Evolutionary conservation across 2,113 vertebrate genomes (phyloP).

Genomic region (Caracal caracal): DNA sequence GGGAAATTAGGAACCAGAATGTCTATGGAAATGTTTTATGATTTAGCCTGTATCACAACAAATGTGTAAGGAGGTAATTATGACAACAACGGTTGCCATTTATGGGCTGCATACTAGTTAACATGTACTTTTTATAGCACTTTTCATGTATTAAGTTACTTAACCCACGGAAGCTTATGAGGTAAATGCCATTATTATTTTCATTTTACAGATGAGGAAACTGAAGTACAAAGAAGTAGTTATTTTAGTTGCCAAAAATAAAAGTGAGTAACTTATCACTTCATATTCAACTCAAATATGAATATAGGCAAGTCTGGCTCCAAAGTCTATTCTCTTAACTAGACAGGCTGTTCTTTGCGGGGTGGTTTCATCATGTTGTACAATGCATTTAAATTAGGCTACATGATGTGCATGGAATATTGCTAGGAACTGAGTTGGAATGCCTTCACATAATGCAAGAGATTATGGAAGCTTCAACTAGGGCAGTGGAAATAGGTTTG

Average conservation of each 20-base stretch:
- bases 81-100: not conserved
- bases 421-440: not conserved
- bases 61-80: not conserved
- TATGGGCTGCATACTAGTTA: conserved; percentile 3
- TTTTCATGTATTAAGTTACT: not conserved
- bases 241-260: conserved; percentile 9
- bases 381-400: not conserved
- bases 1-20: not conserved
- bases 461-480: not conserved
- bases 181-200: not conserved
- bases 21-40: not conserved
- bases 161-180: not conserved
- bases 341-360: not conserved
- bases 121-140: not conserved
- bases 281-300: not conserved
- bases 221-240: not conserved
- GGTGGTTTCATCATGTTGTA: not conserved
- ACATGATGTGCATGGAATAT: not conserved
- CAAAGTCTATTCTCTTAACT: not conserved
- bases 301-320: not conserved
- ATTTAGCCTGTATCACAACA: not conserved
- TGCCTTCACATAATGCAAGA: not conserved
- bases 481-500: not conserved
- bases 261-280: not conserved
- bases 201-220: conserved; percentile 38